These are phyloP conservation scores for Ochropleura plecta DNA, from an alignment of 2,888 invertebrate species.

Conservation along the genomic window DNA sequence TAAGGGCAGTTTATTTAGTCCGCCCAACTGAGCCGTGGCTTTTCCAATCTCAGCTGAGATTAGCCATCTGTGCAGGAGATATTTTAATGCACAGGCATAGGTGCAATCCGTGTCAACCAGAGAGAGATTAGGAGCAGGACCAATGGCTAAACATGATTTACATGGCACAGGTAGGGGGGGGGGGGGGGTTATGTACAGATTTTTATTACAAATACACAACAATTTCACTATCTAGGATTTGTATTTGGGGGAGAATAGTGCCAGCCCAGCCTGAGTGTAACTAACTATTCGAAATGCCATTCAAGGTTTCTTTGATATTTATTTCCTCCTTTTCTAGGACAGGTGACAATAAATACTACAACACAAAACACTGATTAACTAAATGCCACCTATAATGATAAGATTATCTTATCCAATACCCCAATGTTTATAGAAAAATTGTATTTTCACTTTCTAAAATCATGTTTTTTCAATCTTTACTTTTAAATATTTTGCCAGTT, in stretches of 20 bases:
- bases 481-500: not conserved
- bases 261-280: not conserved
- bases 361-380: constrained; percentile 6
- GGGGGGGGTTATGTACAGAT: no score
- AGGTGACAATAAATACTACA: not conserved
- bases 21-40: not conserved
- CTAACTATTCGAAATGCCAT: not conserved
- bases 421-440: not conserved
- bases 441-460: not conserved
- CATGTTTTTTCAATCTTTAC: not conserved
- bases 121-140: no score
- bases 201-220: not conserved
- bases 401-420: constrained; percentile 22
- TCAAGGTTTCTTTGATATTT: not conserved
- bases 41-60: no score
- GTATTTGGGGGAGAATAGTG: not conserved
- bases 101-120: no score
- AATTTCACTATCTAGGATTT: not conserved
- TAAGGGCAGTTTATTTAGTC: constrained; percentile 62
- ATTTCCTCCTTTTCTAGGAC: not conserved
- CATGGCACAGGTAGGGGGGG: no score
- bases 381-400: constrained; percentile 1
- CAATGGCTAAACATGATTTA: no score
- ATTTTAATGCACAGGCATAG: no score
- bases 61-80: no score